Conservation (phyloP, 2,113 vertebrate genomes). For the Menidia beryllina region DNA sequence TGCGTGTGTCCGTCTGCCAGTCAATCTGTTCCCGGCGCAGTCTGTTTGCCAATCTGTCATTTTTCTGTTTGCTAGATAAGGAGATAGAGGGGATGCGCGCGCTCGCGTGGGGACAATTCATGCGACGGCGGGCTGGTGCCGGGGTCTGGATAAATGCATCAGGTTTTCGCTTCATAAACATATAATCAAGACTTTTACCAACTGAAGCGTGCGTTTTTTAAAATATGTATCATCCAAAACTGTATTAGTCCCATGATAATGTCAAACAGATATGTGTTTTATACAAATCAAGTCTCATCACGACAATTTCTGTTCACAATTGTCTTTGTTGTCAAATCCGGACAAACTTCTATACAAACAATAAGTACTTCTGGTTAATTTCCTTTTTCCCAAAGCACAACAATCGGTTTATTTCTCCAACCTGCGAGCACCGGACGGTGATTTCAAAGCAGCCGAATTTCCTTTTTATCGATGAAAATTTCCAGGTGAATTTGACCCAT, state of each 20-base stretch:
- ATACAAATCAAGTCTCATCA: neutral
- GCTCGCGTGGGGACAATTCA: slow-evolving; percentile 44
- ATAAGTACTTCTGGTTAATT: too few relatives aligned
- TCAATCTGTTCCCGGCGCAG: slow-evolving; percentile 71
- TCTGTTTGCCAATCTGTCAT: slow-evolving; percentile 78
- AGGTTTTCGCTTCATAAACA: neutral
- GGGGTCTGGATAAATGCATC: slow-evolving; percentile 11
- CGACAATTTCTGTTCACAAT: too few relatives aligned
- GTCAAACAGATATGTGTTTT: neutral
- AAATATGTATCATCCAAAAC: neutral
- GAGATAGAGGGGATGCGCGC: slow-evolving; percentile 51
- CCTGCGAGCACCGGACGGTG: too few relatives aligned
- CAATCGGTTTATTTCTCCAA: too few relatives aligned
- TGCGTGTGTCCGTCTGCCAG: slow-evolving; percentile 67
- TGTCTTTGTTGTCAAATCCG: too few relatives aligned
- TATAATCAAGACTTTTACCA: neutral
- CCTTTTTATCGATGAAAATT: too few relatives aligned
- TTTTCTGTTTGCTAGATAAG: slow-evolving; percentile 74
- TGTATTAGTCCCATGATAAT: neutral
- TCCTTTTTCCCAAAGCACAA: too few relatives aligned
- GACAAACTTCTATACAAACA: too few relatives aligned
- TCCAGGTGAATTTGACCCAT: too few relatives aligned
- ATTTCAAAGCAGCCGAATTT: too few relatives aligned
- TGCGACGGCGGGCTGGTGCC: slow-evolving; percentile 38
- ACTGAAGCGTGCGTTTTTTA: slow-evolving; percentile 5